phyloP scores from a whole-genome alignment of 2,888 invertebrate genomes.

The Sclerodermus sp. region DNA sequence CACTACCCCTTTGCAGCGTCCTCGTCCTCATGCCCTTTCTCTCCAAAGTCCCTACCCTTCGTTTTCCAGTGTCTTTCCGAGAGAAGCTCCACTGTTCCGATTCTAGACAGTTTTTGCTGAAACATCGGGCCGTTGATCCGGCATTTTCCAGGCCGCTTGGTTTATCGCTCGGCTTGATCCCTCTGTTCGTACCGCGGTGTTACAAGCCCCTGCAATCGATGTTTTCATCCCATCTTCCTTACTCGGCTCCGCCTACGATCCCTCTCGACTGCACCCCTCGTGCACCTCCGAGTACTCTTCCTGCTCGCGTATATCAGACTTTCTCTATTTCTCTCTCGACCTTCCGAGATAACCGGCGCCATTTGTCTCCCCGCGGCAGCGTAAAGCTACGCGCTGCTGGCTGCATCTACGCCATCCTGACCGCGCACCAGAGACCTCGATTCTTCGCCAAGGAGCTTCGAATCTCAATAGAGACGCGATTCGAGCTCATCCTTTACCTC shows the following conservation, averaged over 20 bases:
- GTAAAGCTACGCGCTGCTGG: conserved; percentile 16
- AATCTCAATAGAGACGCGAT: too few relatives aligned
- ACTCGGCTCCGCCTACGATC: conserved; percentile 16
- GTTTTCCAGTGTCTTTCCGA: not conserved
- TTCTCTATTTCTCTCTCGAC: conserved; percentile 11
- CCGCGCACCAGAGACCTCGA: too few relatives aligned
- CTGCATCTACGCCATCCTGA: too few relatives aligned
- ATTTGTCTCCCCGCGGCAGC: conserved; percentile 32
- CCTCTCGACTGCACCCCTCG: not conserved
- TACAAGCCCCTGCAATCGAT: conserved; percentile 52
- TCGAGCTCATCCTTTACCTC: too few relatives aligned
- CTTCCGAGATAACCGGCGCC: conserved; percentile 35
- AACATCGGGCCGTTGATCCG: conserved; percentile 51
- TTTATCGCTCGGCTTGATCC: conserved; percentile 49
- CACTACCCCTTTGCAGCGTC: too few relatives aligned
- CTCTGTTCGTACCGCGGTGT: conserved; percentile 49
- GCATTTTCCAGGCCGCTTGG: conserved; percentile 54
- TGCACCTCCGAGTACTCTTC: not conserved
- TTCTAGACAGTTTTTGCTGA: conserved; percentile 52
- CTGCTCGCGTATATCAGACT: conserved; percentile 3
- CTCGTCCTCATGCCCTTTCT: too few relatives aligned
- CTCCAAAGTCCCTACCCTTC: too few relatives aligned
- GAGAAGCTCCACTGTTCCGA: conserved; percentile 28
- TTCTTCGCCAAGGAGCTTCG: too few relatives aligned
- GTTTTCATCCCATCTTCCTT: conserved; percentile 45